Evolutionary conservation across 2,113 vertebrate species (phyloP), one percentile per base, ranked within the genome.

Genomic region (Neoarius graeffei): DNA sequence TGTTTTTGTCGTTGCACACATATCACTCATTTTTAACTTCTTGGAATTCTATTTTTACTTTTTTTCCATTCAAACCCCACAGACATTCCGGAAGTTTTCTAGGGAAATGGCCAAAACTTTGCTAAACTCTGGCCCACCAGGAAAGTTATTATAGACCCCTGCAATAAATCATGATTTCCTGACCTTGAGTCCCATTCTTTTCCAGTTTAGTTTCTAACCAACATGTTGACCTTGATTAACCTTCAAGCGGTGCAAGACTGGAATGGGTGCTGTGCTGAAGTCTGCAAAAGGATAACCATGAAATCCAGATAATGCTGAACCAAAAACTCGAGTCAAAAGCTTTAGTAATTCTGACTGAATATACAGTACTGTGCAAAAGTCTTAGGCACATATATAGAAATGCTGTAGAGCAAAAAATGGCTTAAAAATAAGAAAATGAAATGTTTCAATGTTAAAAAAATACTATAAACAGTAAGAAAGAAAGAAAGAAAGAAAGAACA

Each of bases 111-210:
- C 56, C 56, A 81, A 60, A 80, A 10, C 77, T 30, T 81, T 81
- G 54, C 8, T 57, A 30, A 81, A 30, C 15, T 35, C 42, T 60
- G 57, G 42, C 56, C 30, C 4, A 5, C 57, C 57, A 60, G 30
- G 56, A 81, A 60, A 13, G 25, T 27, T 60, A 35, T 6, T 20
- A 5, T 1, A 19, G 30, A 59, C 17, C 80, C 57, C 30, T 35
- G 80, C 15, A 81, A 81, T 81, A 81, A 81, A 81, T 62, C 57
- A 60, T 60, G 17, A 42, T 60, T 81, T 81, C 57, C 57, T 60
- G 80, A 35, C 30, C 30, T 81, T 42, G 80, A 81, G 30, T 62
- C 30, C 80, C 30, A 42, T 81, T 81, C 8, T 60, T 81, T 42
- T 20, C 1, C 57, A 81, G 56, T 81, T 52, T 77, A 77, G 48